These are phyloP conservation scores for Allolobophora icterica DNA, from an alignment of 2,888 invertebrate genomes.

Conservation along the genomic window DNA sequence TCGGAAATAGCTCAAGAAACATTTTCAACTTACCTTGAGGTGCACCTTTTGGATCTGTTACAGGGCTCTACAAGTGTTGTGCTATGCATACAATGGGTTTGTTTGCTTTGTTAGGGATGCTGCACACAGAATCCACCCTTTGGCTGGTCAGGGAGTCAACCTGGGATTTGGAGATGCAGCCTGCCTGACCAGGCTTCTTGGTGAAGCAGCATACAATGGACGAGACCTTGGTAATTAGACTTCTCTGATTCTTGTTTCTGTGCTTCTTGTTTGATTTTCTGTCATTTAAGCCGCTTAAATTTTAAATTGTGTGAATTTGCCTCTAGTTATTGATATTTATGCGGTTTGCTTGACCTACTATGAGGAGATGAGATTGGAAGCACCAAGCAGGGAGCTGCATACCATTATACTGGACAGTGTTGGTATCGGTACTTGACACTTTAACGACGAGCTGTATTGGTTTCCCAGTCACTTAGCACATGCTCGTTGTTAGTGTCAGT, in stretches of 20 bases:
- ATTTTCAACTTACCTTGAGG: background rate
- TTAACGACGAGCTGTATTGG: too few species aligned
- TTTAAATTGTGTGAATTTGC: background rate
- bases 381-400: background rate
- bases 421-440: background rate
- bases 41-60: background rate
- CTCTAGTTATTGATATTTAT: background rate
- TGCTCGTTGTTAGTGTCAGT: too few species aligned
- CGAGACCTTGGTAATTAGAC: constrained; percentile 72
- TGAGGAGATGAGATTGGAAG: background rate
- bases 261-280: background rate
- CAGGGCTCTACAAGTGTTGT: background rate
- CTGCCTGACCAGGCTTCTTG: constrained; percentile 76
- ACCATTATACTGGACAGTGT: background rate
- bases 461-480: too few species aligned
- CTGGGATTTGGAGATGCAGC: constrained; percentile 92
- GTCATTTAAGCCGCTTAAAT: background rate
- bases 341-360: background rate
- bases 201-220: constrained; percentile 77
- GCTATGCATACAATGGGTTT: background rate
- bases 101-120: constrained; percentile 72
- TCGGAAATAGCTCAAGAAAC: background rate
- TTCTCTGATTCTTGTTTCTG: background rate
- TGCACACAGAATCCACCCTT: constrained; percentile 83
- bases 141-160: constrained; percentile 98